Evolutionary conservation across 2,888 invertebrate species (phyloP).

Genomic region (Acanthosoma haemorrhoidale): DNA sequence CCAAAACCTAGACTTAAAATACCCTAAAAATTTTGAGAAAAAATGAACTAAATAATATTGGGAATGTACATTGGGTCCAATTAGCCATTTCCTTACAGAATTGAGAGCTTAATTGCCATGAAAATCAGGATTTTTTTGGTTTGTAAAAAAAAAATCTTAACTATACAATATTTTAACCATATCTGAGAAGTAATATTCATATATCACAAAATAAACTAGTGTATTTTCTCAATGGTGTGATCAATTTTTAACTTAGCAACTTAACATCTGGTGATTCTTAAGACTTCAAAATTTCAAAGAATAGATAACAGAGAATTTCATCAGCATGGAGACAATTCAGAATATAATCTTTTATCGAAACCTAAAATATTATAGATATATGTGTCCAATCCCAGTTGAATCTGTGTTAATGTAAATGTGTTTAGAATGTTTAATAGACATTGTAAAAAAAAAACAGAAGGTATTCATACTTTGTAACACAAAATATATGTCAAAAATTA

Average conservation of each 20-base stretch:
- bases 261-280: not conserved
- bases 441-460: conserved; percentile 6
- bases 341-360: not conserved
- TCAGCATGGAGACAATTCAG: conserved; percentile 1
- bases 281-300: not conserved
- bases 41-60: not conserved
- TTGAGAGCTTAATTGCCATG: conserved; percentile 18
- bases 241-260: not conserved
- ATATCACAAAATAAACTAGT: conserved; percentile 1
- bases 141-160: not conserved
- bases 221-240: not conserved
- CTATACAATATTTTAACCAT: too few species aligned
- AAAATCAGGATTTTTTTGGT: conserved; percentile 3
- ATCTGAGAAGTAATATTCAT: not conserved
- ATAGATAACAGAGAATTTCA: not conserved
- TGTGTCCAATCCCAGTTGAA: conserved; percentile 23
- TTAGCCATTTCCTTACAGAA: conserved; percentile 21
- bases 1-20: conserved; percentile 6
- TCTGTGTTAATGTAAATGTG: conserved; percentile 26
- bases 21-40: not conserved
- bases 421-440: conserved; percentile 11
- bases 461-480: conserved; percentile 16
- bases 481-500: conserved; percentile 17
- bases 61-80: conserved; percentile 21
- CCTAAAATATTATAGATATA: conserved; percentile 20